Evolutionary conservation across 2,888 invertebrate species (phyloP).

Genomic region (Pedicia rivosa): DNA sequence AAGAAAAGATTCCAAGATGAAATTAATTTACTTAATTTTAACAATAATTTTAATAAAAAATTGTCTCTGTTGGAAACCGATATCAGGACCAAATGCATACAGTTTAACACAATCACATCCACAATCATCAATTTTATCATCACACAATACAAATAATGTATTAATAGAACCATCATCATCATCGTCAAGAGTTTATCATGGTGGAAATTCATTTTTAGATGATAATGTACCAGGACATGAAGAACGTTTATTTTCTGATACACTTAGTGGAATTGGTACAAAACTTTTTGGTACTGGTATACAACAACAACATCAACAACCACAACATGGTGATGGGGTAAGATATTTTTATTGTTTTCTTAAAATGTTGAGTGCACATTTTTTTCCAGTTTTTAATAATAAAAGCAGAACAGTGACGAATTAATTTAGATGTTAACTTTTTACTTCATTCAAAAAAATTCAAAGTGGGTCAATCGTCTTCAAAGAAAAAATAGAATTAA

Average conservation of each 20-base stretch:
- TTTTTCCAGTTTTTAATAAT: too few relatives aligned
- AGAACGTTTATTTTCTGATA: not conserved
- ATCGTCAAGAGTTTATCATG: not conserved
- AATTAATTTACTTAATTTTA: not conserved
- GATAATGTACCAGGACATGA: slow-evolving; percentile 1
- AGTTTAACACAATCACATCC: slow-evolving; percentile 27
- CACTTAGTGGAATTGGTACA: not conserved
- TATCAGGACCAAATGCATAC: slow-evolving; percentile 16
- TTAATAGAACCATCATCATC: not conserved
- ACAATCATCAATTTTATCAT: slow-evolving; percentile 13
- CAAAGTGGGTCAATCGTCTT: too few relatives aligned
- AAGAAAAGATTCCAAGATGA: not conserved
- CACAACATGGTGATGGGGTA: too few relatives aligned
- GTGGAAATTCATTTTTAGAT: slow-evolving; percentile 6
- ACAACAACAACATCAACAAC: too few relatives aligned
- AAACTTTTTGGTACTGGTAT: not conserved
- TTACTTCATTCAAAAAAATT: too few relatives aligned
- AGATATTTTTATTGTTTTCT: too few relatives aligned
- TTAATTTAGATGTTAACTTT: too few relatives aligned
- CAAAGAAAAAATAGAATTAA: too few relatives aligned
- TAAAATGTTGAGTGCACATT: too few relatives aligned
- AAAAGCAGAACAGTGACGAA: too few relatives aligned
- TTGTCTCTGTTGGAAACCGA: slow-evolving; percentile 20
- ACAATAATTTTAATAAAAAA: not conserved
- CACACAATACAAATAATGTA: slow-evolving; percentile 8